Conservation (phyloP, 2,888 invertebrate species). For the Polyommatus iphigenia region DNA sequence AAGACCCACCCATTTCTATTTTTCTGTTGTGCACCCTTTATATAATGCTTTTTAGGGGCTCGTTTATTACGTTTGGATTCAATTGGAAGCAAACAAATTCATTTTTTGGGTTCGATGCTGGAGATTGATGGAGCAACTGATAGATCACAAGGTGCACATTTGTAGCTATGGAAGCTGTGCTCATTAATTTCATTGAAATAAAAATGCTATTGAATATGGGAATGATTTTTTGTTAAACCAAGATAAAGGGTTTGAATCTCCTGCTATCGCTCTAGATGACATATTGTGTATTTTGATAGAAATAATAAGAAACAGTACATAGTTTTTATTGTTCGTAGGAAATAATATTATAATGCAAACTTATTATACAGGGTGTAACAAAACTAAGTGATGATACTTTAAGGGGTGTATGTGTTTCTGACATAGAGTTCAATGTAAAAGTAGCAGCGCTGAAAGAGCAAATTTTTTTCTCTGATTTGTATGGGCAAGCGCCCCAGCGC, state of each 20-base stretch:
- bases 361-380: too few species aligned
- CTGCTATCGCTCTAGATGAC: background rate
- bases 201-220: constrained; percentile 25
- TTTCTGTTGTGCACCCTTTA: constrained; percentile 59
- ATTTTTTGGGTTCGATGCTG: constrained; percentile 63
- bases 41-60: constrained; percentile 63
- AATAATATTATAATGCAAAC: too few species aligned
- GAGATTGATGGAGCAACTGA: constrained; percentile 66
- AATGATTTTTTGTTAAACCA: background rate
- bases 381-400: too few species aligned
- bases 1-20: constrained; percentile 71
- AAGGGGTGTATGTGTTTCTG: too few species aligned
- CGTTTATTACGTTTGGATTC: constrained; percentile 75
- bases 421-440: too few species aligned
- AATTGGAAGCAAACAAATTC: constrained; percentile 72
- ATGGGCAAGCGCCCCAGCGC: too few species aligned
- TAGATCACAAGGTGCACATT: constrained; percentile 64
- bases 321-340: too few species aligned
- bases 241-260: background rate
- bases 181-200: constrained; percentile 32
- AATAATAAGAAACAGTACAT: too few species aligned
- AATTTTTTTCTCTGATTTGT: too few species aligned
- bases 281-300: background rate
- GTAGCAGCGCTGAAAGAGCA: too few species aligned
- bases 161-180: constrained; percentile 51